Evolutionary conservation across 2,113 vertebrate genomes (phyloP).

Genomic region (Crocuta crocuta): DNA sequence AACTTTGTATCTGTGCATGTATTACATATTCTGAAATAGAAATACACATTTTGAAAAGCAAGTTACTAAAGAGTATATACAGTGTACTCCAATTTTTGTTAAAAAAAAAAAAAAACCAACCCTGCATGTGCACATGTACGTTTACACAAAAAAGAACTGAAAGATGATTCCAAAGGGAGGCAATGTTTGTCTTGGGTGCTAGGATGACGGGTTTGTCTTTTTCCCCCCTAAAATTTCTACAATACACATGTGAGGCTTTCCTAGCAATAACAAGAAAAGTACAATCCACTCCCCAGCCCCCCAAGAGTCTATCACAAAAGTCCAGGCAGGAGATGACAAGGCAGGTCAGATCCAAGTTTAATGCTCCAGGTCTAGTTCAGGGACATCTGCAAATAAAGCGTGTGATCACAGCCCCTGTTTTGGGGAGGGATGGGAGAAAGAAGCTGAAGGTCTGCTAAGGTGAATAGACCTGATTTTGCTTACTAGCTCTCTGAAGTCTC

Average conservation of each 20-base stretch:
- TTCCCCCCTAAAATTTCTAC: not conserved
- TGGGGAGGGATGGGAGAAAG: not conserved
- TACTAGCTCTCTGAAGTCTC: not conserved
- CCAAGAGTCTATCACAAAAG: conserved; percentile 37
- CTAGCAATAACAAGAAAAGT: conserved; percentile 29
- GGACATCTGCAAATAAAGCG: not conserved
- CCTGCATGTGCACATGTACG: not conserved
- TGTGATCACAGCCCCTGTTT: not conserved
- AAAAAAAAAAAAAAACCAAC: not conserved
- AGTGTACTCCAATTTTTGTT: conserved; percentile 9
- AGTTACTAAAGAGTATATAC: conserved; percentile 60
- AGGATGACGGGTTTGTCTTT: not conserved
- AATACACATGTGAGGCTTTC: not conserved
- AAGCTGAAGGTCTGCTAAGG: not conserved
- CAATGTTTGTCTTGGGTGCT: not conserved
- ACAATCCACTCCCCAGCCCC: not conserved
- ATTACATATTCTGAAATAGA: conserved; percentile 64
- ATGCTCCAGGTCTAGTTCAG: not conserved
- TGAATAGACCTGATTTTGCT: not conserved
- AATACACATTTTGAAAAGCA: conserved; percentile 68
- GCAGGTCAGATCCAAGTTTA: not conserved
- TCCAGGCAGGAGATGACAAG: conserved; percentile 16
- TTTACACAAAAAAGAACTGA: conserved; percentile 32
- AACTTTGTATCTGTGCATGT: conserved; percentile 29
- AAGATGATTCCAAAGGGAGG: not conserved